Percentiles rank a stretch among this genome's conserved stretches.
phyloP scores from a whole-genome alignment of 2,888 invertebrate species.

The Hemaris fuciformis region DNA sequence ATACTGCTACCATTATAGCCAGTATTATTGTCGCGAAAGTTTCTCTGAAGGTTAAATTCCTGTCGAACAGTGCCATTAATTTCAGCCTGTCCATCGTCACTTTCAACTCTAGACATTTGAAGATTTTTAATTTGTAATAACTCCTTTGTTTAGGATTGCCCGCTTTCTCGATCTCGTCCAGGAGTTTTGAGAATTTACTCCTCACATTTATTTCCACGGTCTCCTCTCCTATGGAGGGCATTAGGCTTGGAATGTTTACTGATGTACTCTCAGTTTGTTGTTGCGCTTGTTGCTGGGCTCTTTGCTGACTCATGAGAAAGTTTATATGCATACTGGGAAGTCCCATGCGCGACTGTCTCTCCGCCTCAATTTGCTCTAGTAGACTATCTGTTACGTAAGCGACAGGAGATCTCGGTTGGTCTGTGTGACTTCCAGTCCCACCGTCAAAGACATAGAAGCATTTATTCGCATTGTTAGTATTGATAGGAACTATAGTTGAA shows the following conservation, averaged over 20 bases:
- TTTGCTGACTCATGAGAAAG: slow-evolving; percentile 67
- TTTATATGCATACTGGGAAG: slow-evolving; percentile 77
- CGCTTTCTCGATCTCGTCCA: slow-evolving; percentile 79
- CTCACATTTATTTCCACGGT: slow-evolving; percentile 78
- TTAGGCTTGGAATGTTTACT: slow-evolving; percentile 64
- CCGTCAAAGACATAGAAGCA: slow-evolving; percentile 75
- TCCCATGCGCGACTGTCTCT: slow-evolving; percentile 72
- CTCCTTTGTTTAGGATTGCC: slow-evolving; percentile 79
- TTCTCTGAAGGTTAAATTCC: slow-evolving; percentile 92
- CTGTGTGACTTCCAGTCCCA: slow-evolving; percentile 59
- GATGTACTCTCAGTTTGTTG: slow-evolving; percentile 58
- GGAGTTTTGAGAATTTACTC: slow-evolving; percentile 79
- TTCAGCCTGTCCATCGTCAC: slow-evolving; percentile 96
- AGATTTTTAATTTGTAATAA: slow-evolving; percentile 89
- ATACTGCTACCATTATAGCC: slow-evolving; percentile 91
- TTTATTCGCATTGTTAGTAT: slow-evolving; percentile 66
- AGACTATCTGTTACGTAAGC: slow-evolving; percentile 75
- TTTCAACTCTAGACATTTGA: slow-evolving; percentile 86
- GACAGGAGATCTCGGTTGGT: slow-evolving; percentile 72
- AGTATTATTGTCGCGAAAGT: slow-evolving; percentile 90
- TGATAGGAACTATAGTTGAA: slow-evolving; percentile 71
- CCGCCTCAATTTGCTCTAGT: slow-evolving; percentile 74
- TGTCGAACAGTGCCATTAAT: slow-evolving; percentile 94
- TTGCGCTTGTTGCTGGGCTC: slow-evolving; percentile 58
- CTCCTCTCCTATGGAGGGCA: slow-evolving; percentile 80